A percentile compares a stretch with the other conserved stretches of the same genome.
phyloP scores from a whole-genome alignment of 2,797 vertebrate species.

The Clarias fuscus region DNA sequence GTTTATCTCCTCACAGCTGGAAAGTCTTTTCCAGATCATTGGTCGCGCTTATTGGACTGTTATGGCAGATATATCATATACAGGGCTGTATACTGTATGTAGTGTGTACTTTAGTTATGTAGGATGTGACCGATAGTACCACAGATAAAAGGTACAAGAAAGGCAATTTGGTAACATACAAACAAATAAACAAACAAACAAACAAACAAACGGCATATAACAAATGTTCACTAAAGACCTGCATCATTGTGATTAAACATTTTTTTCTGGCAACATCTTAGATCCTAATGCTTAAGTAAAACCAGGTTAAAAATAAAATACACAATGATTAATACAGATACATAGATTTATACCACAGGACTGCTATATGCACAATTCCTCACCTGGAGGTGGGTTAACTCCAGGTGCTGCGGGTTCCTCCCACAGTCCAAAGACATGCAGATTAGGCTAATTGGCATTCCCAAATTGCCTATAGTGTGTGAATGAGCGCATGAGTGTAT shows the following conservation, averaged over 20 bases:
- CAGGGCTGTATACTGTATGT: not conserved
- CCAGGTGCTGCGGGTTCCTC: no score
- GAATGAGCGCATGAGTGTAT: no score
- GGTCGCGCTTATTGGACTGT: not conserved
- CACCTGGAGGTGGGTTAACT: not conserved
- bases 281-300: not conserved
- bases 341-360: not conserved
- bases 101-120: not conserved
- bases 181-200: no score
- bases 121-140: not conserved
- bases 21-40: conserved; percentile 6
- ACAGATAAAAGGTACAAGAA: not conserved
- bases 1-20: conserved; percentile 16
- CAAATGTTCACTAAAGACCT: not conserved
- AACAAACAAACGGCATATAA: not conserved
- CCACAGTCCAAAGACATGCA: no score
- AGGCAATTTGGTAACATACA: not conserved
- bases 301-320: not conserved
- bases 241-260: not conserved
- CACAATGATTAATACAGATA: not conserved
- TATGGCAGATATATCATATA: not conserved
- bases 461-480: no score
- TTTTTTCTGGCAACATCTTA: conserved; percentile 1
- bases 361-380: not conserved
- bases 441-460: no score